Evolutionary conservation across 2,888 invertebrate genomes (phyloP).

Genomic region (Volucella zonaria): DNA sequence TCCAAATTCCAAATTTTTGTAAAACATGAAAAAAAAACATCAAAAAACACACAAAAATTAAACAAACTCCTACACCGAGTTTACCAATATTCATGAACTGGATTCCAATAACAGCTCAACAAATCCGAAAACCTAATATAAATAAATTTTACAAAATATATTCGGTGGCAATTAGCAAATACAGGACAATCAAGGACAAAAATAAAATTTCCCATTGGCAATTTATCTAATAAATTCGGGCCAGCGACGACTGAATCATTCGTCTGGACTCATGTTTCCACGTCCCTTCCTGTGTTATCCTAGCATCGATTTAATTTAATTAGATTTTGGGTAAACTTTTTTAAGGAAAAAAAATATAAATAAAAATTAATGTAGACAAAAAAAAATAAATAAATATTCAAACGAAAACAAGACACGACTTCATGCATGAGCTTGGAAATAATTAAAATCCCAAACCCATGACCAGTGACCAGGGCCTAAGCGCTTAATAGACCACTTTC

Average conservation of each 20-base stretch:
- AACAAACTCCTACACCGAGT: background rate
- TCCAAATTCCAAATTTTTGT: conserved; percentile 9
- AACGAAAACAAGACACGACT: background rate
- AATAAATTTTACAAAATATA: conserved; percentile 57
- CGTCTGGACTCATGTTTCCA: background rate
- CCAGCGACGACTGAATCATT: background rate
- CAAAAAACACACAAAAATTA: background rate
- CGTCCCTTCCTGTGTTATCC: background rate
- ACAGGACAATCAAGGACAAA: conserved; percentile 56
- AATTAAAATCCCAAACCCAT: conserved; percentile 46
- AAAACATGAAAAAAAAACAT: conserved; percentile 19
- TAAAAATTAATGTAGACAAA: background rate
- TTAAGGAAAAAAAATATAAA: background rate
- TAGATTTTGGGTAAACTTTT: conserved; percentile 16
- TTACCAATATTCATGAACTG: conserved; percentile 59
- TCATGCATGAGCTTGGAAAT: conserved; percentile 29
- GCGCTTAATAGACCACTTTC: conserved; percentile 49
- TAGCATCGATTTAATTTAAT: conserved; percentile 46
- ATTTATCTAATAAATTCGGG: conserved; percentile 38
- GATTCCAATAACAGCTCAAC: conserved; percentile 34
- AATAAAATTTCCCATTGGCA: conserved; percentile 38
- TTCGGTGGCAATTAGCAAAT: conserved; percentile 56
- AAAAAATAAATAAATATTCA: background rate
- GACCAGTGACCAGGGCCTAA: conserved; percentile 43
- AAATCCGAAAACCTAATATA: conserved; percentile 52